Conservation (phyloP, 2,113 vertebrate genomes). For the Chitala chitala region DNA sequence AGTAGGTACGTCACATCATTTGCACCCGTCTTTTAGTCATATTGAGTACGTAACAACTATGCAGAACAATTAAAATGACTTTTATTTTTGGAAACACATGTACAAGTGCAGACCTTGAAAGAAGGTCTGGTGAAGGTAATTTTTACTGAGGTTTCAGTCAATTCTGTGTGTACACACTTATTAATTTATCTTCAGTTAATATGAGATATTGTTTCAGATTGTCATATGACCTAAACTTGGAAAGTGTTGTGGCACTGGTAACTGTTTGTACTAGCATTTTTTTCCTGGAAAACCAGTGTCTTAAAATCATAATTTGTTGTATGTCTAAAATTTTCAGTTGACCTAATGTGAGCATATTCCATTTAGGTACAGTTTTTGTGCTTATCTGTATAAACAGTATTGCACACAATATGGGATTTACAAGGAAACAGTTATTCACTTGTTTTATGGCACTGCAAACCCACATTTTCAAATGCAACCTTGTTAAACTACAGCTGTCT, state of each 20-base stretch:
- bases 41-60: neutral
- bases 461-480: neutral
- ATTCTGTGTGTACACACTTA: too few species aligned
- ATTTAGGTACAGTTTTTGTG: too few species aligned
- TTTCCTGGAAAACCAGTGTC: too few species aligned
- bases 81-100: too few species aligned
- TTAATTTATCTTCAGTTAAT: too few species aligned
- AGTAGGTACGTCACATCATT: conserved; percentile 62
- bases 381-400: conserved; percentile 39
- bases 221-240: too few species aligned
- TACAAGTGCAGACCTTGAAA: too few species aligned
- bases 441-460: neutral
- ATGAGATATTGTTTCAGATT: too few species aligned
- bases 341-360: too few species aligned
- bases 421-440: neutral
- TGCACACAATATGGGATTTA: conserved; percentile 53
- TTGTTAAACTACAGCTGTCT: neutral
- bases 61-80: neutral
- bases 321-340: neutral
- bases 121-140: neutral
- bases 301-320: too few species aligned
- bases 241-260: too few species aligned
- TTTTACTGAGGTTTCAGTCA: neutral
- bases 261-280: too few species aligned
- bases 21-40: conserved; percentile 15